Conservation (phyloP, 2,113 vertebrate species). For the Gobius niger region DNA sequence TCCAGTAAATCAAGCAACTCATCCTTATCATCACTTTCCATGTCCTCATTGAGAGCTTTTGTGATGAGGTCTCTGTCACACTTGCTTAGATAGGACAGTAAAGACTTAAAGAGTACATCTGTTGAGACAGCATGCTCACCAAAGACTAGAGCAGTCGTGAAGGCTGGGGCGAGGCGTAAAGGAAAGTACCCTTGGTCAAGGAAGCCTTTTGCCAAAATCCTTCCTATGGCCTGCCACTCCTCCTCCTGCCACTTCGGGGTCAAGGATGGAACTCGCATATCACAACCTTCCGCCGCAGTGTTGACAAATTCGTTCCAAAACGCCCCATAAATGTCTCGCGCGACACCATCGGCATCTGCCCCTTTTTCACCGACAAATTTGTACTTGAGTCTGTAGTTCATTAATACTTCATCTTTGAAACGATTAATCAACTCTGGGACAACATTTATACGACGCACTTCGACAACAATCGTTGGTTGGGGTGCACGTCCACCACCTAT, state of each 20-base stretch:
- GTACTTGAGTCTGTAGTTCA: background rate
- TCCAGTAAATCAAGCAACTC: background rate
- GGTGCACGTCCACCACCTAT: background rate
- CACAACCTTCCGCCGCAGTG: background rate
- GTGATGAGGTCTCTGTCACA: background rate
- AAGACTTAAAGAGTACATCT: conserved; percentile 9
- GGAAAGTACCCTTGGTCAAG: conserved; percentile 5
- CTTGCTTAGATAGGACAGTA: conserved; percentile 8
- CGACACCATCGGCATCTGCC: conserved; percentile 7
- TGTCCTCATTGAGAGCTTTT: background rate
- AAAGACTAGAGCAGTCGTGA: background rate
- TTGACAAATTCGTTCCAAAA: conserved; percentile 20
- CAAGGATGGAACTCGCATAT: conserved; percentile 6
- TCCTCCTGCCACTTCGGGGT: conserved; percentile 17
- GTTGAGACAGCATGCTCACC: conserved; percentile 1
- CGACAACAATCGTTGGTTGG: background rate
- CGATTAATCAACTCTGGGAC: background rate
- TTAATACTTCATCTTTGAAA: background rate
- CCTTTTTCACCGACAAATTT: conserved; percentile 3
- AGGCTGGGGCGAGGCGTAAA: background rate
- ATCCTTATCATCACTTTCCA: background rate
- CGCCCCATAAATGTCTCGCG: conserved; percentile 8
- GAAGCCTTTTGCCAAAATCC: conserved; percentile 14
- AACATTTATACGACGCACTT: background rate
- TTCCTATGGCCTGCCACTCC: background rate